Conservation (phyloP, 2,113 vertebrate species). For the Anarrhichthys ocellatus region DNA sequence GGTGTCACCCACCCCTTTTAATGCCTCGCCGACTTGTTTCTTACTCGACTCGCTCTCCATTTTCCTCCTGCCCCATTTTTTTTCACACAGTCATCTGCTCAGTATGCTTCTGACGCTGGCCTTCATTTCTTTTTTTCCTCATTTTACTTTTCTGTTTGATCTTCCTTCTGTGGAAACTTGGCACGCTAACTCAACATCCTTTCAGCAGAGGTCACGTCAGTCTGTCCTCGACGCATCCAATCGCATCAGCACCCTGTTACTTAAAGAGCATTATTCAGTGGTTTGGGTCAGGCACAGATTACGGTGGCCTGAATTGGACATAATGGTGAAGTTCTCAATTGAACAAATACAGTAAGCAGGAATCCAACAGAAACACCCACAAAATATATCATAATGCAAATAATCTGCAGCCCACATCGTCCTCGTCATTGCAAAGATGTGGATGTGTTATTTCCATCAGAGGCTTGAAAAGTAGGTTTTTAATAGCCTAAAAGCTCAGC, state of each 20-base stretch:
- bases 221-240: slow-evolving; percentile 13
- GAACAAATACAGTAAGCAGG: slow-evolving; percentile 5
- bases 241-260: slow-evolving; percentile 12
- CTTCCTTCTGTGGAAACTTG: slow-evolving; percentile 2
- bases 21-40: slow-evolving; percentile 26
- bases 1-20: slow-evolving; percentile 39
- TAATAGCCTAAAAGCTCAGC: neutral
- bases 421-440: neutral
- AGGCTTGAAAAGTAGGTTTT: neutral
- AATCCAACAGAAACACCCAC: neutral
- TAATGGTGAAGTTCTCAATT: neutral
- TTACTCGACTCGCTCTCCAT: slow-evolving; percentile 32
- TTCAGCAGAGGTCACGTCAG: slow-evolving; percentile 10
- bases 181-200: neutral
- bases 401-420: neutral
- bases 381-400: neutral
- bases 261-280: slow-evolving; percentile 9
- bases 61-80: slow-evolving; percentile 40
- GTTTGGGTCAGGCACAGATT: neutral
- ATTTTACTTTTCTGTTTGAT: slow-evolving; percentile 14
- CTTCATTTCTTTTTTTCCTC: slow-evolving; percentile 7
- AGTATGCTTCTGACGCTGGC: neutral
- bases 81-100: slow-evolving; percentile 23
- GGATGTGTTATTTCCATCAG: neutral
- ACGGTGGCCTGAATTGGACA: neutral